Conservation (phyloP, 2,888 invertebrate genomes). For the Torymus auratus region DNA sequence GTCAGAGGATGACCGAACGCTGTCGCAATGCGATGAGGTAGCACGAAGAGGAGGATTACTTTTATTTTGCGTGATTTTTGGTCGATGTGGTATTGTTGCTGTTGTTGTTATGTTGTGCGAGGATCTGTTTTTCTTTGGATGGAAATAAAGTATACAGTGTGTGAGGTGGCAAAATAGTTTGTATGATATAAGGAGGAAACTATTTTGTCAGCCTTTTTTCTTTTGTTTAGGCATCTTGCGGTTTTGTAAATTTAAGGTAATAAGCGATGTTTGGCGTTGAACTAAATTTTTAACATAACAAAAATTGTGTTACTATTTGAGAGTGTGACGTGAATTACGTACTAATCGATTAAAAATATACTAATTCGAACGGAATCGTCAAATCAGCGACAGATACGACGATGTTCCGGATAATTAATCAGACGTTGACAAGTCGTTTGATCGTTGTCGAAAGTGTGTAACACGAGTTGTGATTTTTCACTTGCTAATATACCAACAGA, state of each 20-base stretch:
- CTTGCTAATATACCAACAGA: background rate
- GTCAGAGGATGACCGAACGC: conserved; percentile 69
- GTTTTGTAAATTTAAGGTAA: too few relatives aligned
- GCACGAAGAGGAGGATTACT: background rate
- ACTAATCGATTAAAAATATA: conserved; percentile 11
- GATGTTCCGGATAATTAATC: conserved; percentile 1
- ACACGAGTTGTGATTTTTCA: conserved; percentile 13
- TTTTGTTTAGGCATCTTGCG: too few relatives aligned
- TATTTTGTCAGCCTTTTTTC: too few relatives aligned
- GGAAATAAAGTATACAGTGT: too few relatives aligned
- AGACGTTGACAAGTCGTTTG: background rate
- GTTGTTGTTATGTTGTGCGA: too few relatives aligned
- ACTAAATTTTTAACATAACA: background rate
- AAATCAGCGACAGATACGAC: background rate
- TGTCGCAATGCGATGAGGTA: conserved; percentile 70
- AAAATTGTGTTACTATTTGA: background rate
- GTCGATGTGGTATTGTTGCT: too few relatives aligned
- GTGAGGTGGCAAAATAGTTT: too few relatives aligned
- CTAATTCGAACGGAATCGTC: conserved; percentile 23
- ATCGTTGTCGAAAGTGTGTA: background rate
- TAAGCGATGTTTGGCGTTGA: too few relatives aligned
- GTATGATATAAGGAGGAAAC: too few relatives aligned
- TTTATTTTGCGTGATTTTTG: too few relatives aligned
- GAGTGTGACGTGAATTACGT: conserved; percentile 2
- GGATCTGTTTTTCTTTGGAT: too few relatives aligned